phyloP scores from a whole-genome alignment of 1,140 invertebrate species.

The Drosophila cardini region DNA sequence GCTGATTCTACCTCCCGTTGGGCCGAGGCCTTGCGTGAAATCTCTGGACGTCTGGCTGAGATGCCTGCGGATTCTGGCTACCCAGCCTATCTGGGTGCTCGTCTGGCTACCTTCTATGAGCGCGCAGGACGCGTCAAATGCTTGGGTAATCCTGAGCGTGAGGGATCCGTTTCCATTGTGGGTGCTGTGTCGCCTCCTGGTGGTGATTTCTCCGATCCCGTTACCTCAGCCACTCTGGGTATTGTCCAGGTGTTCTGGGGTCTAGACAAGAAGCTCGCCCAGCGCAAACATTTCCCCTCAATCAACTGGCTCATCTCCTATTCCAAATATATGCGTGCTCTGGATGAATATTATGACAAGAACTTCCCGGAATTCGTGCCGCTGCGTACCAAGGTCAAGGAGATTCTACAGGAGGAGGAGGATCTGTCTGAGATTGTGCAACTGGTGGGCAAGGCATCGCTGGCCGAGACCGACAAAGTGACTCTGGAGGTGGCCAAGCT shows the following conservation, averaged over 20 bases:
- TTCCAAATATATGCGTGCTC: conserved; percentile 98
- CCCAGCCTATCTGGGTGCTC: conserved; percentile 98
- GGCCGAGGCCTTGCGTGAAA: conserved; percentile 99
- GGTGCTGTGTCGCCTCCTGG: conserved; percentile 99
- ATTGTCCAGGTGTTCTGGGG: conserved; percentile 99
- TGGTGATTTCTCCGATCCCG: conserved; percentile 99
- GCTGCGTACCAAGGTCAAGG: conserved; percentile 95
- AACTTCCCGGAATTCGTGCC: conserved; percentile 99
- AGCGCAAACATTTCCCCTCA: conserved; percentile 99
- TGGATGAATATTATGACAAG: conserved; percentile 99
- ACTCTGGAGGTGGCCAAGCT: conserved; percentile 99
- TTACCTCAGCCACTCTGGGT: conserved; percentile 99
- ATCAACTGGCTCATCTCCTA: conserved; percentile 99
- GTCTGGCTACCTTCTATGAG: conserved; percentile 99
- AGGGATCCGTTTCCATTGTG: conserved; percentile 99
- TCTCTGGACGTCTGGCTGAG: conserved; percentile 99
- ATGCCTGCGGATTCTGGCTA: conserved; percentile 99
- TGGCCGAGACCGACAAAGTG: conserved; percentile 99
- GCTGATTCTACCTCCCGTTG: conserved; percentile 99
- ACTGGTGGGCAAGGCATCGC: conserved; percentile 98
- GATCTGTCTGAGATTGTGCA: conserved; percentile 99
- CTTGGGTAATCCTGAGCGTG: conserved; percentile 98
- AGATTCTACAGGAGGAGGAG: conserved; percentile 99
- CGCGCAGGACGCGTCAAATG: conserved; percentile 99
- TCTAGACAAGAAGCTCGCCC: conserved; percentile 99